Evolutionary conservation across 2,797 vertebrate species (phyloP).

Genomic region (Triplophysa bombifrons): DNA sequence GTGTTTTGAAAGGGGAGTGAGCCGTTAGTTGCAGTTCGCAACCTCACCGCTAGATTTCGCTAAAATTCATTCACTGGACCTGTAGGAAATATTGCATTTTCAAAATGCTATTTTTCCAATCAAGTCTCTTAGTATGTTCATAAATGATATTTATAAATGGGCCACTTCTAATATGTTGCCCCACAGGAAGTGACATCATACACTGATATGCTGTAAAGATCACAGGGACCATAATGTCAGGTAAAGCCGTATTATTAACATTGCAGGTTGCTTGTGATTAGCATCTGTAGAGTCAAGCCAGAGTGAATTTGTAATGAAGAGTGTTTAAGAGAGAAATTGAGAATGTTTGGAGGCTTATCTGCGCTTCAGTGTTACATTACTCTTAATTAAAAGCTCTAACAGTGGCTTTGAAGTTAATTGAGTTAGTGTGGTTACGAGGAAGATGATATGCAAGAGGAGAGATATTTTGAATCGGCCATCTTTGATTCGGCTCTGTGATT

Average conservation of each 20-base stretch:
- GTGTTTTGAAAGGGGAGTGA: too few relatives aligned
- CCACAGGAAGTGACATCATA: conserved; percentile 30
- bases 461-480: conserved; percentile 69
- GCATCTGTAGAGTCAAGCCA: conserved; percentile 6
- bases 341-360: conserved; percentile 74
- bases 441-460: conserved; percentile 55
- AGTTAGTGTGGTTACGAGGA: conserved; percentile 84
- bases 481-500: conserved; percentile 61
- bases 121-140: background rate
- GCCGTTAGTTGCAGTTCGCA: too few relatives aligned
- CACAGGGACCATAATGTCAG: background rate
- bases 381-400: conserved; percentile 98
- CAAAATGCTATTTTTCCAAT: too few relatives aligned
- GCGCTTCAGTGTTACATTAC: conserved; percentile 79
- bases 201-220: background rate
- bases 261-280: conserved; percentile 28
- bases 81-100: too few relatives aligned
- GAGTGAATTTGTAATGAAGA: conserved; percentile 35
- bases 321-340: conserved; percentile 26
- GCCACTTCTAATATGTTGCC: background rate
- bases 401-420: conserved; percentile 94
- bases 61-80: too few relatives aligned
- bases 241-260: conserved; percentile 35
- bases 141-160: too few relatives aligned
- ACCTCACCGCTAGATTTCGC: too few relatives aligned